phyloP scores from a whole-genome alignment of 1,140 invertebrate species.

The Drosophila varians region DNA sequence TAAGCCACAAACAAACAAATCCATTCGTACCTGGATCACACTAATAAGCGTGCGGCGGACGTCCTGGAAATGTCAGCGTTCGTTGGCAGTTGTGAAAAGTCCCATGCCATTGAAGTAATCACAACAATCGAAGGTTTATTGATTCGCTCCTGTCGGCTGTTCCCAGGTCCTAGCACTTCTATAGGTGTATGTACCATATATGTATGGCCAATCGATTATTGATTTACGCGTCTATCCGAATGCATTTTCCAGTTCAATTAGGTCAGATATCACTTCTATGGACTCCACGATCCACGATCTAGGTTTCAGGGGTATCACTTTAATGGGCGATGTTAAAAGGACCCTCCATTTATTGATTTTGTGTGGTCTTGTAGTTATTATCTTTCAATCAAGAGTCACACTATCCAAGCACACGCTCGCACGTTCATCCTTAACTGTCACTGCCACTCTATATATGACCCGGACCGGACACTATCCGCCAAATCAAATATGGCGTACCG shows the following conservation, averaged over 20 bases:
- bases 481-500: conserved; percentile 12
- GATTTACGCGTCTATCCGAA: conserved; percentile 35
- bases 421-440: conserved; percentile 40
- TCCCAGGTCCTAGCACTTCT: conserved; percentile 6
- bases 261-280: neutral
- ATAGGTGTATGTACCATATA: neutral
- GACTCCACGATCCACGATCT: neutral
- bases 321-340: neutral
- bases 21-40: conserved; percentile 47
- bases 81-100: conserved; percentile 73
- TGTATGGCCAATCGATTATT: conserved; percentile 70
- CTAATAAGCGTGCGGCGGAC: conserved; percentile 35
- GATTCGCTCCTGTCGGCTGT: conserved; percentile 46
- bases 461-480: conserved; percentile 26
- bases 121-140: conserved; percentile 77
- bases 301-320: neutral
- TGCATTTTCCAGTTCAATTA: conserved; percentile 3
- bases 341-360: conserved; percentile 30
- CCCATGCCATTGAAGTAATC: conserved; percentile 72
- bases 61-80: conserved; percentile 47
- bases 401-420: conserved; percentile 34
- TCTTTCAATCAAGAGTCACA: conserved; percentile 39
- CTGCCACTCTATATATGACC: conserved; percentile 9
- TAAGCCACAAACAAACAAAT: conserved; percentile 27
- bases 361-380: conserved; percentile 17